phyloP scores from a whole-genome alignment of 2,888 invertebrate genomes.

The Zygothrica quintamaculata region DNA sequence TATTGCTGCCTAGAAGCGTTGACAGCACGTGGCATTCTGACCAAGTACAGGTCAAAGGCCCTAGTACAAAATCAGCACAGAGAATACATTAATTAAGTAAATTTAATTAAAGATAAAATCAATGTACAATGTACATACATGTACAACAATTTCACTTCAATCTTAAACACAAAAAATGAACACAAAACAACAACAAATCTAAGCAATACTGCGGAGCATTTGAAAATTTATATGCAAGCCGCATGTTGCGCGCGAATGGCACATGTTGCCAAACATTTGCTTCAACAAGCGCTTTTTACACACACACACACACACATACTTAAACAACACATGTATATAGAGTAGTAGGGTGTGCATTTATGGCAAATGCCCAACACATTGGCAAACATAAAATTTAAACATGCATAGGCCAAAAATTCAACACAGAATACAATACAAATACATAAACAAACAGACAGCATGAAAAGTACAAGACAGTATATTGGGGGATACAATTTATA shows the following conservation, averaged over 20 bases:
- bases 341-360: constrained; percentile 55
- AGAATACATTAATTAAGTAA: constrained; percentile 43
- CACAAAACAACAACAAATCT: constrained; percentile 39
- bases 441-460: constrained; percentile 46
- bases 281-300: constrained; percentile 46
- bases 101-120: constrained; percentile 36
- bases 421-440: constrained; percentile 66
- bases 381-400: constrained; percentile 80
- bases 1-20: constrained; percentile 62
- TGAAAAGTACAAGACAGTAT: constrained; percentile 32
- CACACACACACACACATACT: constrained; percentile 23
- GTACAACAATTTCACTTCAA: not conserved
- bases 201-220: constrained; percentile 39
- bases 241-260: constrained; percentile 68
- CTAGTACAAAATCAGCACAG: constrained; percentile 27
- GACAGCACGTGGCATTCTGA: constrained; percentile 55
- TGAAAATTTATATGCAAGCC: constrained; percentile 73
- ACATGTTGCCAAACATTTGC: constrained; percentile 75
- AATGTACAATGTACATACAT: constrained; percentile 43
- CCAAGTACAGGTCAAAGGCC: constrained; percentile 48
- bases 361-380: constrained; percentile 71
- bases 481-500: no score
- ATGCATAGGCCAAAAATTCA: constrained; percentile 79
- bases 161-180: constrained; percentile 17
- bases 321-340: constrained; percentile 5